Base-by-base conservation (phyloP, 2,797 vertebrate species). In the Varecia variegata region DNA sequence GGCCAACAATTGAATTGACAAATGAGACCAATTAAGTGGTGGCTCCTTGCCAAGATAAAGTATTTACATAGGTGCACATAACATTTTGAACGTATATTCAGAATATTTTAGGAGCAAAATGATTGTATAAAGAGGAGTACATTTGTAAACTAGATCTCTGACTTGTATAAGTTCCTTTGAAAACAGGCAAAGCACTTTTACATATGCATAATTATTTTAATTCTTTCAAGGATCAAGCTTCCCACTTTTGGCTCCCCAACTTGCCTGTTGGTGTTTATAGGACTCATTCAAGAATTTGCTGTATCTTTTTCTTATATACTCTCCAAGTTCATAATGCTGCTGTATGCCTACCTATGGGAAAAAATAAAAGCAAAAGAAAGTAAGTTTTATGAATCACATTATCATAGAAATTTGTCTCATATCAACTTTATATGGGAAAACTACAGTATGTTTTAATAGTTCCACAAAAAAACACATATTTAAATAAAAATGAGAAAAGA, bases 291-390 rank as follows among this genome's bases (percentile, higher is more conserved):
- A 45, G 92, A 99, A 98, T 47, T 0, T 95, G 92, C 90, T 92
- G 2, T 99, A 99, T 97, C 98, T 98, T 95, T 97, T 96, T 93
- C 95, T 98, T 9, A 45, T n/a, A 65, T 98, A 98, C 13, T 93
- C 79, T 87, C 99, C 99, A 71, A 99, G 98, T 83, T 98, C 97
- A 89, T 98, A 98, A 0, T 99, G 98, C 89, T 99, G 98, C 65
- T 97, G 87, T 97, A 99, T 99, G 92, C 99, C 99, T 95, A 97
- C 62, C 99, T 99, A 83, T 3, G 0, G 90, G 79, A 54, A 38
- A 67, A 98, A 80, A 73, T 7, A 97, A 85, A 86, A 76, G 20
- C 9, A 70, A 88, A 83, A 84, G 30, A 56, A 77, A 88, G 23
- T 40, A 23, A 73, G 18, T 35, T 77, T 52, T 47, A 0, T 43